phyloP scores from a whole-genome alignment of 1,140 invertebrate genomes.

The Zophobas morio region DNA sequence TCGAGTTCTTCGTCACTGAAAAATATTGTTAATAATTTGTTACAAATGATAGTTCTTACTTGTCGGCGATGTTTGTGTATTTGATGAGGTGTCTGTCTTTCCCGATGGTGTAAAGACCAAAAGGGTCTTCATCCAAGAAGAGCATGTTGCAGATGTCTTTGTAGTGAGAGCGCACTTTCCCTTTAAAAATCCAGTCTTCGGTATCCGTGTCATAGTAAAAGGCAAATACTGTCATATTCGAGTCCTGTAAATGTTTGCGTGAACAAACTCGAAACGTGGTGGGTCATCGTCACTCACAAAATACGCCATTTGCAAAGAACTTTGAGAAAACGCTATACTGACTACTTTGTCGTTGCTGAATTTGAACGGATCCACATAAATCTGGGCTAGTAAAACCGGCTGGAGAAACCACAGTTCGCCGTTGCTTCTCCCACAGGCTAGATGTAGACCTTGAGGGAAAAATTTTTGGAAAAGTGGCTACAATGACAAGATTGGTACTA shows the following conservation, averaged over 20 bases:
- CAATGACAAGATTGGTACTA: slow-evolving; percentile 17
- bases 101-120: slow-evolving; percentile 73
- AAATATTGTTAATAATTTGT: neutral
- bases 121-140: slow-evolving; percentile 66
- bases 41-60: neutral
- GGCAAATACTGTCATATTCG: slow-evolving; percentile 69
- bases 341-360: slow-evolving; percentile 68
- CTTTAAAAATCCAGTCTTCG: slow-evolving; percentile 70
- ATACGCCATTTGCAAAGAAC: slow-evolving; percentile 71
- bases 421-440: slow-evolving; percentile 71
- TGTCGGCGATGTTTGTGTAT: slow-evolving; percentile 67
- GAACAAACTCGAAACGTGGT: neutral
- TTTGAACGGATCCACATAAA: slow-evolving; percentile 68
- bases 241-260: slow-evolving; percentile 66
- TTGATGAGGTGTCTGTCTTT: slow-evolving; percentile 77
- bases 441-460: slow-evolving; percentile 68
- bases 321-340: slow-evolving; percentile 70
- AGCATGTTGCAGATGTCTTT: slow-evolving; percentile 71
- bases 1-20: slow-evolving; percentile 61
- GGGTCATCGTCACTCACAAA: slow-evolving; percentile 66
- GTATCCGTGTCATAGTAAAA: slow-evolving; percentile 69
- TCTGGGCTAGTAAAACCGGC: slow-evolving; percentile 69
- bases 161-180: slow-evolving; percentile 74
- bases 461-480: slow-evolving; percentile 17
- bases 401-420: slow-evolving; percentile 73